These are phyloP conservation scores for Salvelinus sp. DNA, from an alignment of 2,113 vertebrate genomes.

Conservation along the genomic window DNA sequence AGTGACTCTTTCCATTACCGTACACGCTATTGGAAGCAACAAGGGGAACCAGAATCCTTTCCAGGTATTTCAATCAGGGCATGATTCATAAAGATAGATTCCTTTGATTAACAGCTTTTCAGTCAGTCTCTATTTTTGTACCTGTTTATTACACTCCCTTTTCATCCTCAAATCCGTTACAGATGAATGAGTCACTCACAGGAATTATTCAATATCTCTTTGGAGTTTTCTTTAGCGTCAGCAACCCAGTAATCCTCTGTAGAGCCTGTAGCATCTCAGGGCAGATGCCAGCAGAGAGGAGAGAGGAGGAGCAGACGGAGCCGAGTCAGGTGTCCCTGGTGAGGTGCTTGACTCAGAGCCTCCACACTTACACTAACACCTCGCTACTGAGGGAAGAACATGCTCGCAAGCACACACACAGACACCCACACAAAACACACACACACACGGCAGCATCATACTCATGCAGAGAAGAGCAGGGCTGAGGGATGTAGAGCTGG, in stretches of 20 bases:
- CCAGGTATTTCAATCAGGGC: too few species aligned
- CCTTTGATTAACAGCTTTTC: not conserved
- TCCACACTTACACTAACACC: too few species aligned
- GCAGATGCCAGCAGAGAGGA: slow-evolving; percentile 21
- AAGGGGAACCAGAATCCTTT: too few species aligned
- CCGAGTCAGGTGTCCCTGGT: too few species aligned
- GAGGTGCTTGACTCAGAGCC: too few species aligned
- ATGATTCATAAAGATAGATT: too few species aligned
- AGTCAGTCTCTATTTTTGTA: not conserved
- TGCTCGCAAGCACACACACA: not conserved
- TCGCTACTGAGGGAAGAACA: not conserved
- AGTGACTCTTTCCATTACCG: too few species aligned
- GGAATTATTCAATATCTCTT: slow-evolving; percentile 23
- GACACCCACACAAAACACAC: slow-evolving; percentile 19
- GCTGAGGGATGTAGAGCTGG: too few species aligned
- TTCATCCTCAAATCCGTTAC: slow-evolving; percentile 9
- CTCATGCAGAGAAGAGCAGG: too few species aligned
- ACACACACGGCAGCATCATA: not conserved
- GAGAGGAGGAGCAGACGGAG: slow-evolving; percentile 2
- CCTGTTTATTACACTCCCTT: not conserved
- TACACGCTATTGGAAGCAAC: too few species aligned
- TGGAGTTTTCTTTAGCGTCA: slow-evolving; percentile 40
- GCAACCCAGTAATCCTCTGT: slow-evolving; percentile 15
- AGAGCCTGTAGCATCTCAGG: slow-evolving; percentile 15
- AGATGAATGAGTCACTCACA: slow-evolving; percentile 20